phyloP scores from a whole-genome alignment of 2,888 invertebrate genomes.

The Sinelater perroti region DNA sequence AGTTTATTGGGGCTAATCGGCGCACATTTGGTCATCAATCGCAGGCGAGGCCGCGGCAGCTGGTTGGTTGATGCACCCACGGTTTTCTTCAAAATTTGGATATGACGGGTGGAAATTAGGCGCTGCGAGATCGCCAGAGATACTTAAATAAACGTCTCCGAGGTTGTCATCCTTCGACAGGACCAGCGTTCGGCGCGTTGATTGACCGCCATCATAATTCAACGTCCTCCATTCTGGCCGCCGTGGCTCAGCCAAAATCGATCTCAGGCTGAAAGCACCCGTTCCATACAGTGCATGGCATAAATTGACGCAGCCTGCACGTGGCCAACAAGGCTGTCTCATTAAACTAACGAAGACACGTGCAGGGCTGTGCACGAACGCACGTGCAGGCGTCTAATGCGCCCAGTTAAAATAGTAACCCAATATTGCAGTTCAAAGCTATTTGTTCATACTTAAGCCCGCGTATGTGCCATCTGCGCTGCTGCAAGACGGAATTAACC shows the following conservation, averaged over 20 bases:
- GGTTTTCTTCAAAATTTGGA: constrained; percentile 1
- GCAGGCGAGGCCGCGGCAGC: background rate
- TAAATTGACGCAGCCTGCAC: constrained; percentile 43
- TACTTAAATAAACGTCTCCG: constrained; percentile 6
- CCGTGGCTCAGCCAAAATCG: no score
- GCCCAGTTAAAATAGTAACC: constrained; percentile 49
- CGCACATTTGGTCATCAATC: constrained; percentile 5
- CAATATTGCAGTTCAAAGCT: constrained; percentile 45
- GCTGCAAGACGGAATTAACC: constrained; percentile 19
- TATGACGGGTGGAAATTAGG: no score
- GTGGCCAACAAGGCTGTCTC: constrained; percentile 50
- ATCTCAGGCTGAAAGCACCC: no score
- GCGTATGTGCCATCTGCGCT: constrained; percentile 28
- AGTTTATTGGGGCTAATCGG: constrained; percentile 19
- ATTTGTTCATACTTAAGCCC: constrained; percentile 38
- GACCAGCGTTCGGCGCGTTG: no score
- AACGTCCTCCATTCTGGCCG: no score
- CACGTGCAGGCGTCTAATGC: constrained; percentile 48
- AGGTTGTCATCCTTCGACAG: no score
- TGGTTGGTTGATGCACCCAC: constrained; percentile 1
- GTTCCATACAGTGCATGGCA: constrained; percentile 14
- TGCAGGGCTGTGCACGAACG: constrained; percentile 46
- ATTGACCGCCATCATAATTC: no score
- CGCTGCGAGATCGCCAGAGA: no score
- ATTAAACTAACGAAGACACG: constrained; percentile 54